Conservation (phyloP, 1,140 invertebrate genomes). For the Diplogasteroides magnus region DNA sequence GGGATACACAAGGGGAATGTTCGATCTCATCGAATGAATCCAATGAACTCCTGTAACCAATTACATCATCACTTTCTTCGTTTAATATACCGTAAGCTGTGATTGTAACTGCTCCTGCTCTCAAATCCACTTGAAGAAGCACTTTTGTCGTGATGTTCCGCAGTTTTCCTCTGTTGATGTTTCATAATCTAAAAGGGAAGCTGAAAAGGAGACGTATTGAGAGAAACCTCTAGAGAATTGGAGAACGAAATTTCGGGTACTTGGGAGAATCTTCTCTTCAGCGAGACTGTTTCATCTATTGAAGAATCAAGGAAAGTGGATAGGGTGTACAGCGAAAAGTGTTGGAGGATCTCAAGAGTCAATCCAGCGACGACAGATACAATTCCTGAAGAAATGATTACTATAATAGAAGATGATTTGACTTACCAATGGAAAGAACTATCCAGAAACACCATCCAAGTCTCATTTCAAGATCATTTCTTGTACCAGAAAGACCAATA, state of each 20-base stretch:
- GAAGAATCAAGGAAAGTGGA: constrained; percentile 44
- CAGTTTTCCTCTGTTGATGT: background rate
- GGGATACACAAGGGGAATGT: no score
- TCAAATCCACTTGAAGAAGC: background rate
- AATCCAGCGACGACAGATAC: constrained; percentile 39
- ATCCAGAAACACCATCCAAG: constrained; percentile 49
- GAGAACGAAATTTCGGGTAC: no score
- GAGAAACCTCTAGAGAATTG: no score
- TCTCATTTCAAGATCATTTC: constrained; percentile 23
- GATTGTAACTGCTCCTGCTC: background rate
- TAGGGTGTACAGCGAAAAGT: constrained; percentile 46
- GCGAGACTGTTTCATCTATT: constrained; percentile 37
- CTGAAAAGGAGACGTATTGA: no score
- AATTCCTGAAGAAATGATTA: constrained; percentile 39
- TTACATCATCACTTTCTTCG: no score
- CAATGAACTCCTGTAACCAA: background rate
- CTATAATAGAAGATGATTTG: constrained; percentile 5
- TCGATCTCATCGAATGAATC: background rate
- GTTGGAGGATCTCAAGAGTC: constrained; percentile 40
- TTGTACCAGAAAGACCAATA: constrained; percentile 21
- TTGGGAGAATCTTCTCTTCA: background rate
- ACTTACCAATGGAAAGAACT: constrained; percentile 41
- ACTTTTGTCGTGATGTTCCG: background rate
- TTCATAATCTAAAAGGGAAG: no score
- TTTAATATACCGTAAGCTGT: no score